Conservation (phyloP, 1,140 invertebrate genomes). For the Grapholita molesta region DNA sequence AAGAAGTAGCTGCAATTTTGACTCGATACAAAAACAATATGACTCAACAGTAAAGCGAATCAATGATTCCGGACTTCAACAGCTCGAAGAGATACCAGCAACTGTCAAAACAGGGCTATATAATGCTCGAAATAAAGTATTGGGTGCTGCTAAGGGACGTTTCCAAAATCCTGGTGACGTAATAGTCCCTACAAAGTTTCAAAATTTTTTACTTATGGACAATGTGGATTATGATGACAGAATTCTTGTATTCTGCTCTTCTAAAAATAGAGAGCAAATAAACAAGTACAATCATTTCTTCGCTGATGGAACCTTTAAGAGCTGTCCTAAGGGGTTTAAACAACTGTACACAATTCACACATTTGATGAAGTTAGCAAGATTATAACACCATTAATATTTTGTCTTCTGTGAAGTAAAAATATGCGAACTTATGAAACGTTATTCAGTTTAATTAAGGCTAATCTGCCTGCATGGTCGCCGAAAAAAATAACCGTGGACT, state of each 20-base stretch:
- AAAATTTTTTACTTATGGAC: background rate
- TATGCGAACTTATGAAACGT: slow-evolving; percentile 6
- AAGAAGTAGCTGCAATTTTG: background rate
- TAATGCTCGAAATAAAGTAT: slow-evolving; percentile 7
- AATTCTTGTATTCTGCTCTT: slow-evolving; percentile 12
- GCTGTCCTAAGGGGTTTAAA: slow-evolving; percentile 12
- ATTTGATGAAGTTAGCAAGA: slow-evolving; percentile 6
- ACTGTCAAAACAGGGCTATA: background rate
- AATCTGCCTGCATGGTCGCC: slow-evolving; percentile 7
- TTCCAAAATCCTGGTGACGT: slow-evolving; percentile 10
- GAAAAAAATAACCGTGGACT: slow-evolving; percentile 15
- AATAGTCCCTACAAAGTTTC: background rate
- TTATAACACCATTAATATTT: slow-evolving; percentile 17
- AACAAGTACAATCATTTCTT: slow-evolving; percentile 2
- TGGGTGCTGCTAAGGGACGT: background rate
- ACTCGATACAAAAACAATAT: slow-evolving; percentile 8
- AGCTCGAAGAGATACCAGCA: background rate
- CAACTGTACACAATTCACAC: slow-evolving; percentile 14
- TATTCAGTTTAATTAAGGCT: slow-evolving; percentile 1
- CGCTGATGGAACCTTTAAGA: slow-evolving; percentile 12
- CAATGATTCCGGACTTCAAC: background rate
- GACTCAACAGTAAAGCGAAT: background rate
- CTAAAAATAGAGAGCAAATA: slow-evolving; percentile 7
- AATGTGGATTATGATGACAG: slow-evolving; percentile 10
- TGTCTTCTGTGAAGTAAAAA: slow-evolving; percentile 13